A percentile compares a stretch with the other conserved stretches of the same genome.
Evolutionary conservation across 1,140 invertebrate species (phyloP).

Genomic region (Ostrea denselamellosa): DNA sequence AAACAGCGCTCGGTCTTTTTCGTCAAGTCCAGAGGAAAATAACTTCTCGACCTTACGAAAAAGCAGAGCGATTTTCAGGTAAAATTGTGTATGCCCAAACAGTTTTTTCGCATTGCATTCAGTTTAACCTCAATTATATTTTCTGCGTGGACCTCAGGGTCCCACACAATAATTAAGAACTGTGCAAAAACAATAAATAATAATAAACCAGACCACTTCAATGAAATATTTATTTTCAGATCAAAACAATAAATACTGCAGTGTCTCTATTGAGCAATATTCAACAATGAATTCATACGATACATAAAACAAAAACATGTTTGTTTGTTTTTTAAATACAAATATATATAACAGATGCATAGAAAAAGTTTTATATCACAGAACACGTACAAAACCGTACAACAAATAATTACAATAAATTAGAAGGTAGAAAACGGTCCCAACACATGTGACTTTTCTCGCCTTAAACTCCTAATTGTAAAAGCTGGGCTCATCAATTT

Average conservation of each 20-base stretch:
- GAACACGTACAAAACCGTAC: neutral
- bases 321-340: neutral
- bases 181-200: no score
- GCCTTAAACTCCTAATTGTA: conserved; percentile 66
- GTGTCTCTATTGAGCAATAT: conserved; percentile 13
- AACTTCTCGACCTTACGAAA: no score
- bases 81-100: no score
- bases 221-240: neutral
- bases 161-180: no score
- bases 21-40: no score
- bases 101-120: no score
- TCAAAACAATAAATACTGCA: conserved; percentile 11
- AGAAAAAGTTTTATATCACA: neutral
- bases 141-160: no score
- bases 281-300: neutral
- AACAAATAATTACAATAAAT: neutral
- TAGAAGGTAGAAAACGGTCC: conserved; percentile 79
- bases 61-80: no score
- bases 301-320: neutral
- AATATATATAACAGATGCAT: neutral
- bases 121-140: no score
- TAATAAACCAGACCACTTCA: no score
- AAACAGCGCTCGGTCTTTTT: no score
- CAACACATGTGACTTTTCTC: conserved; percentile 68
- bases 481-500: conserved; percentile 60